A percentile compares a stretch with the other conserved stretches of the same genome.
These are phyloP conservation scores for Aphrophora alni DNA, from an alignment of 2,888 invertebrate species.

Conservation along the genomic window DNA sequence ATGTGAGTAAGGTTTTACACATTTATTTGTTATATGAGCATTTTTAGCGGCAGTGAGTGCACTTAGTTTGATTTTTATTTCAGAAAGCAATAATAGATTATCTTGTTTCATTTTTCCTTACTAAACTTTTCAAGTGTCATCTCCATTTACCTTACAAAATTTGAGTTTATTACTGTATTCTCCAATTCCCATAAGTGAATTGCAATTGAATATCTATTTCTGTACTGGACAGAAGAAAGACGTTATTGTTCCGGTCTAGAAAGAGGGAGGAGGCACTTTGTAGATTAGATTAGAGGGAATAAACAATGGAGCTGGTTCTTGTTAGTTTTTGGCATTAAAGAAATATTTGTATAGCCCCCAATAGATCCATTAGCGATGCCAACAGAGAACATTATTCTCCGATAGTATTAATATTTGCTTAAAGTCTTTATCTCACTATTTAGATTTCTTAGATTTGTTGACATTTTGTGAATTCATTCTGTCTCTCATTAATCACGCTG, in stretches of 20 bases:
- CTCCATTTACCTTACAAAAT: no score
- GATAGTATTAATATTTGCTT: not conserved
- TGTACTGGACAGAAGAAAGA: not conserved
- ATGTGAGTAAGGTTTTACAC: no score
- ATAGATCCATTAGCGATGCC: not conserved
- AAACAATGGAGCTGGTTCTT: not conserved
- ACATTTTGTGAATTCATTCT: no score
- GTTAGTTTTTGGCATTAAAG: not conserved
- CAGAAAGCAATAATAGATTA: no score
- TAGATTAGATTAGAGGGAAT: not conserved
- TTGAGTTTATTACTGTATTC: no score
- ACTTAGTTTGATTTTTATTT: no score
- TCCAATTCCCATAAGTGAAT: not conserved
- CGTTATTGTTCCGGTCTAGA: not conserved
- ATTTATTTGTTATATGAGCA: no score
- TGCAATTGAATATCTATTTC: not conserved
- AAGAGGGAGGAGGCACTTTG: not conserved
- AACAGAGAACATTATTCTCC: no score
- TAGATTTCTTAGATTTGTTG: not conserved
- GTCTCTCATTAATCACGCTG: no score
- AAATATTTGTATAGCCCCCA: not conserved
- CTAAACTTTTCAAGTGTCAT: no score
- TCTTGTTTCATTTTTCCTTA: no score
- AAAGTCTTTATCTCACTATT: not conserved
- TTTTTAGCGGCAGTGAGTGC: no score